Evolutionary conservation across 2,113 vertebrate species (phyloP).

Genomic region (Thamnophis sirtalis): DNA sequence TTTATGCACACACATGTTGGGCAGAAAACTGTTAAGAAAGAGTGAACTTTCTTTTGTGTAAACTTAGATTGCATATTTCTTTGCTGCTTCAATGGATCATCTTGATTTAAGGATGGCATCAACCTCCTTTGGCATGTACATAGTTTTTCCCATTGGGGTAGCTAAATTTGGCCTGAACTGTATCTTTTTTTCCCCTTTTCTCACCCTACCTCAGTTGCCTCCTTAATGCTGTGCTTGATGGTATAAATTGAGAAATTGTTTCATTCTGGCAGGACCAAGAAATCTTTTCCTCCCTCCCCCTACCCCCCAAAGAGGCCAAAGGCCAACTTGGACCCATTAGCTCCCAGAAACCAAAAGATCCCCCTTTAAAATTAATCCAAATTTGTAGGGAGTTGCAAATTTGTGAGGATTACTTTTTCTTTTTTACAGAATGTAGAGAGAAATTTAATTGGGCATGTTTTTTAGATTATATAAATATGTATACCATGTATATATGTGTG

Average conservation of each 20-base stretch:
- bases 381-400: not conserved
- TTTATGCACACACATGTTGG: not conserved
- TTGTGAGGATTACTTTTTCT: not conserved
- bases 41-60: not conserved
- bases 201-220: not conserved
- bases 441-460: constrained; percentile 15
- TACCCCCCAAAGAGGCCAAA: not conserved
- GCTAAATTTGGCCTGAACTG: not conserved
- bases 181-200: not conserved
- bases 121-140: not conserved
- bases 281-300: not conserved
- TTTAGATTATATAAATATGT: constrained; percentile 35
- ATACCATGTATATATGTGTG: constrained; percentile 21
- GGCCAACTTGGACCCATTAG: not conserved
- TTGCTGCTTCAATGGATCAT: not conserved
- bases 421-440: not conserved
- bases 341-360: not conserved
- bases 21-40: not conserved
- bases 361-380: not conserved
- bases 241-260: not conserved
- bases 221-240: not conserved
- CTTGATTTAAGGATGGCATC: not conserved
- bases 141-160: not conserved
- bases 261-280: not conserved
- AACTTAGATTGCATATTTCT: not conserved